Base-by-base conservation (phyloP, 2,113 vertebrate species). In the Nematolebias whitei region DNA sequence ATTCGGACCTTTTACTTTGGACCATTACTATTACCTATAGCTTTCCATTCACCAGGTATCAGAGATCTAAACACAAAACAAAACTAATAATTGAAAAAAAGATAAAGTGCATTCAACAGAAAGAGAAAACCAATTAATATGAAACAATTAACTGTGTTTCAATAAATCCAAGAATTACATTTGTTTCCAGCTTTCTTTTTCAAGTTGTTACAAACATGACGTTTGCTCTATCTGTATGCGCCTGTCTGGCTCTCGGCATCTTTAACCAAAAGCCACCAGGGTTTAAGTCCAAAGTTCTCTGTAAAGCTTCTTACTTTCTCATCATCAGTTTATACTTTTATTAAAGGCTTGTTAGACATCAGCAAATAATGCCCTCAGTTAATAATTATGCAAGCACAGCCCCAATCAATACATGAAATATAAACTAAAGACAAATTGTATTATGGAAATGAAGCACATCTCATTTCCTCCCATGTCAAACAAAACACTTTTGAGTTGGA, bases 371-470 rank as follows among this genome's bases (percentile, higher is more conserved):
- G 73, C 63, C 76, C 78, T 61, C 63, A 51, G 71, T 91, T 85
- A 3, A 91, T 88, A 84, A 71, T 83, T 83, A 87, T 89, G 85
- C 85, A 90, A 85, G 85, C 19, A 16, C 23, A 20, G 68, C 0
- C 16, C 24, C 65, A 74, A 88, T 87, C 85, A 62, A 88, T 87
- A 83, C 52, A 56, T 80, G 71, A 84, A 85, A 83, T 76, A 85
- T 71, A 43, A 80, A 89, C 77, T 72, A 69, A 88, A 63, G 69
- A 80, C 68, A 71, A 65, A 68, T 56, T 53, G 72, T 80, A 74
- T 69, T 68, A 82, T 75, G 72, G 69, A 71, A 63, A 77, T 58
- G 22, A 71, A 54, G 59, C 44, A 51, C 58, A 72, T 74, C 50
- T 66, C 52, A 50, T 56, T 74, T 47, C 41, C 24, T 73, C 56